Evolutionary conservation across 2,888 invertebrate species (phyloP), one percentile per base, ranked within the genome.

Genomic region (Cynaeus angustus): DNA sequence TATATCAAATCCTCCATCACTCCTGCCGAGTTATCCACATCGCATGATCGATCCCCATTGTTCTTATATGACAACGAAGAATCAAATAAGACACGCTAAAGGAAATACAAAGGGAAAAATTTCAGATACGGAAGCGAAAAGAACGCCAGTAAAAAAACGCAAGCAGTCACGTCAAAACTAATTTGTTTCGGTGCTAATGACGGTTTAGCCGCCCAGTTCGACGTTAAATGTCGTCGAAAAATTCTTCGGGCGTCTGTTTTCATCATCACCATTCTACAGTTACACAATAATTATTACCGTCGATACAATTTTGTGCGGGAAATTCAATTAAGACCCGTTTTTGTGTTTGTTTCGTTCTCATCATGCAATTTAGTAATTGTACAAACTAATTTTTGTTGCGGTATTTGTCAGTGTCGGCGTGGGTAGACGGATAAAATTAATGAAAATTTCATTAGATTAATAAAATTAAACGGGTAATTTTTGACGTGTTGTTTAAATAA

Each of bases 41-140:
- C 48, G 65, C 68, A 65, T 69, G 69, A 69, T 69, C 59, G 69
- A 69, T 69, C 59, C 64, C 52, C 58, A 58, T 64, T 69, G 65
- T 69, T 69, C 58, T 50, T 14, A 38, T 46, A 66, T 66, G 66
- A 66, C 66, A 66, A 56, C 66, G 48, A 48, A 14, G 41, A 66
- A 66, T 66, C 66, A 66, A 66, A 66, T 66, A 66, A 66, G 56
- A 66, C 66, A 66, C 66, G 56, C 43, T 38, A 56, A 45, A 56
- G 52, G 46, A 45, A 52, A 52, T 55, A 65, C 65, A 65, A 65
- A 62, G 37, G 55, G 13, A 65, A 65, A 64, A 55, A 55, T 41
- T 65, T 65, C 65, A 65, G 65, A 66, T 48, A 56, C 55, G 21
- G 52, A n/a, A 13, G 37, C 9, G 46, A 55, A 48, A 66, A 48